Evolutionary conservation across 2,797 vertebrate species (phyloP).

Genomic region (Rhinogobio ventralis): DNA sequence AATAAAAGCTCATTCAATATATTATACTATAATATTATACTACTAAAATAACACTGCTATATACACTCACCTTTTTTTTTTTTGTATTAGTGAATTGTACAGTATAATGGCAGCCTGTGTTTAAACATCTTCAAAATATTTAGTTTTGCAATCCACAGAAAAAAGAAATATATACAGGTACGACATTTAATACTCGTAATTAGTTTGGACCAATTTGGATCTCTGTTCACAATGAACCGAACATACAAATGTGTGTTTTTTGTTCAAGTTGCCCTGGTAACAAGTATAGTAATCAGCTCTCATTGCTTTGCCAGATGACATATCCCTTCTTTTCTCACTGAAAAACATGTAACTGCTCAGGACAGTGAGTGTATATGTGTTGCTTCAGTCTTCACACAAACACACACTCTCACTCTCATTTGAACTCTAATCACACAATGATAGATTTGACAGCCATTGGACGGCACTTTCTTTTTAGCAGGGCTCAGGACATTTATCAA

Average conservation of each 20-base stretch:
- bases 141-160: neutral
- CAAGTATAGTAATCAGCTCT: neutral
- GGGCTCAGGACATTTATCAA: constrained; percentile 35
- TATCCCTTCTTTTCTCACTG: constrained; percentile 8
- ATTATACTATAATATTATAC: no score
- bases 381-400: neutral
- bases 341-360: constrained; percentile 7
- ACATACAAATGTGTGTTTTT: neutral
- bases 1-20: neutral
- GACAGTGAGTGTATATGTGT: neutral
- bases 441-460: constrained; percentile 34
- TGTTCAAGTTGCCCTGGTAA: constrained; percentile 17
- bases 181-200: neutral
- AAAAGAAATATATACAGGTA: neutral
- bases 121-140: neutral
- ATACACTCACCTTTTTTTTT: neutral
- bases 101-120: no score
- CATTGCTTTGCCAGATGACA: constrained; percentile 10
- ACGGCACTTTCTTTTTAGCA: constrained; percentile 3
- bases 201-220: neutral
- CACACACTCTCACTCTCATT: neutral
- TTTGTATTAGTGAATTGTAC: no score
- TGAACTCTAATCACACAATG: neutral
- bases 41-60: neutral
- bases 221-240: neutral